These are phyloP conservation scores for Hydrotaea diabolus DNA, from an alignment of 2,888 invertebrate genomes.

Conservation along the genomic window DNA sequence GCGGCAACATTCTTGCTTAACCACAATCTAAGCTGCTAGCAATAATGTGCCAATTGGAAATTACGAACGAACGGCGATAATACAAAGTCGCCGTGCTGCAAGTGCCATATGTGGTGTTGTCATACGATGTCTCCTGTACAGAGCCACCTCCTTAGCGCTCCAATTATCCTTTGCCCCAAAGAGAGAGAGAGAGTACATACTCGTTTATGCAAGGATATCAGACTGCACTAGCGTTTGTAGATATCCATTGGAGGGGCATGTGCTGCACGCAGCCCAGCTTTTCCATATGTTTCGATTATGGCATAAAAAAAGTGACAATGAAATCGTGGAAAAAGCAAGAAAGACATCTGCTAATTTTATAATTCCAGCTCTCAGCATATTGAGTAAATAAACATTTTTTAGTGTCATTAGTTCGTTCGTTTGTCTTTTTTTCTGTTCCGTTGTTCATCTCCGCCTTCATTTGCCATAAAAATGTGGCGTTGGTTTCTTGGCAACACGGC, in stretches of 20 bases:
- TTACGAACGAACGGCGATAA: neutral
- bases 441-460: neutral
- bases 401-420: slow-evolving; percentile 4
- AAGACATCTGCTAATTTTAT: slow-evolving; percentile 49
- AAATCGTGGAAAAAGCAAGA: neutral
- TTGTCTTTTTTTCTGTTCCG: neutral
- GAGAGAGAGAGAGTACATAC: no score
- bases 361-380: slow-evolving; percentile 40
- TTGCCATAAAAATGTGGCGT: neutral
- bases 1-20: slow-evolving; percentile 18
- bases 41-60: neutral
- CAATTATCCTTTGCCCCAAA: no score
- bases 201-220: no score
- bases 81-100: neutral
- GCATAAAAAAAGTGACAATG: neutral
- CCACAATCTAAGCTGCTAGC: neutral
- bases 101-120: no score
- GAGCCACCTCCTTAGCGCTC: no score
- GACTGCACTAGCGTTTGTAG: no score
- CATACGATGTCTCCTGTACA: no score
- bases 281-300: slow-evolving; percentile 48
- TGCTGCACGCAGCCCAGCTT: no score
- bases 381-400: slow-evolving; percentile 53
- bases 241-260: no score
- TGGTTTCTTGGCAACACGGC: neutral